Percentiles rank a stretch among this genome's conserved stretches.
phyloP scores from a whole-genome alignment of 1,140 invertebrate species.

The Neuroterus valhalla region DNA sequence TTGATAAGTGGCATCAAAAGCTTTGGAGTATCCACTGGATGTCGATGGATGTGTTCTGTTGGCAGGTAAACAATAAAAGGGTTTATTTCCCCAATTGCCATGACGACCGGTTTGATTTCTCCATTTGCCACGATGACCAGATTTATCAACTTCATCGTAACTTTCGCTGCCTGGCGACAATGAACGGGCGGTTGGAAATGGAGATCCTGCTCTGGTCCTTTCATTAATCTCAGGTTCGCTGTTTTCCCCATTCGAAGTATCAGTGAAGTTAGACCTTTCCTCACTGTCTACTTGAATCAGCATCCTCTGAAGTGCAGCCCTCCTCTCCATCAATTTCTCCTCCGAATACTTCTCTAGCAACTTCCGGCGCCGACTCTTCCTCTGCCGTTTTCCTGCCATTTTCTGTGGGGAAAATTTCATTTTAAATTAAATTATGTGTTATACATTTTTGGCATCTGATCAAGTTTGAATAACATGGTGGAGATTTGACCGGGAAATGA shows the following conservation, averaged over 20 bases:
- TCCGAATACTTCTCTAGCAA: neutral
- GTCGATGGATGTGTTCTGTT: neutral
- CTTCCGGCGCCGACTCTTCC: neutral
- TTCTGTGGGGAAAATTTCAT: slow-evolving; percentile 2
- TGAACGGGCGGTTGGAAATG: neutral
- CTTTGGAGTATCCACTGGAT: neutral
- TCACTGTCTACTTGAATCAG: neutral
- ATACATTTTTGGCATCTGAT: no score
- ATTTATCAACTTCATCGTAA: neutral
- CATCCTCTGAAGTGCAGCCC: neutral
- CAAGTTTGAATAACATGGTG: no score
- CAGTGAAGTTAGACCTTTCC: neutral
- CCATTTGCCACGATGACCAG: neutral
- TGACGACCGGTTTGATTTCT: neutral
- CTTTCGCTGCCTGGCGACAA: neutral
- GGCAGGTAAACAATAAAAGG: neutral
- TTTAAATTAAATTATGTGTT: neutral
- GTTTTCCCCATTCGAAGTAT: neutral
- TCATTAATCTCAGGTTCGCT: neutral
- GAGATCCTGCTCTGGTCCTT: neutral
- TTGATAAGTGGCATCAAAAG: no score
- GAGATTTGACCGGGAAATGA: no score
- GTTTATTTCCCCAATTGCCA: neutral
- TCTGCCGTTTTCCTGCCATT: neutral
- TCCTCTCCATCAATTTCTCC: neutral